These are phyloP conservation scores for Rhagophthalmus giganteus DNA, from an alignment of 2,888 invertebrate genomes.

Conservation along the genomic window DNA sequence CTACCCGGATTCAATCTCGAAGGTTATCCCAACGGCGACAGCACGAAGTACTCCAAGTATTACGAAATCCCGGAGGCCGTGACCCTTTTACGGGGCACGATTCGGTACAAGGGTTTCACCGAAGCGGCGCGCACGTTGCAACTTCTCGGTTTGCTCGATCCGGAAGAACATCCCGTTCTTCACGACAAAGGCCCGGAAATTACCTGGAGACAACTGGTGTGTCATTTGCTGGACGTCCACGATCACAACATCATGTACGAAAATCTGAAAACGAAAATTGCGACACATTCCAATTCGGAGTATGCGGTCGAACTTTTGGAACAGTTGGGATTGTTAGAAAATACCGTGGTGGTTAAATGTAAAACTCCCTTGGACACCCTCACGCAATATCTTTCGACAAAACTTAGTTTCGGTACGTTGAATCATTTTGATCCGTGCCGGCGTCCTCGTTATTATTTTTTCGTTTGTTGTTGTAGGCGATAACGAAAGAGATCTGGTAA, in stretches of 20 bases:
- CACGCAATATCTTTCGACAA: constrained; percentile 83
- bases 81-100: constrained; percentile 90
- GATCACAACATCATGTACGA: constrained; percentile 90
- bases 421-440: too few species aligned
- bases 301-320: constrained; percentile 78
- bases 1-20: constrained; percentile 95
- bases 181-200: constrained; percentile 95
- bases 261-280: constrained; percentile 82
- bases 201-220: constrained; percentile 89
- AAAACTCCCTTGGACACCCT: constrained; percentile 91
- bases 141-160: constrained; percentile 83
- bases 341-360: constrained; percentile 78
- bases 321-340: constrained; percentile 84
- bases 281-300: constrained; percentile 74
- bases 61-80: constrained; percentile 88
- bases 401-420: constrained; percentile 73
- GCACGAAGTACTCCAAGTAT: constrained; percentile 80
- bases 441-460: too few species aligned
- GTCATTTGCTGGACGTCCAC: constrained; percentile 80
- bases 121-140: constrained; percentile 87
- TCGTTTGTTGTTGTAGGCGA: too few species aligned
- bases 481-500: constrained; percentile 89
- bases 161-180: constrained; percentile 83
- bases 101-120: constrained; percentile 87
- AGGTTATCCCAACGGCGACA: constrained; percentile 96